phyloP scores from a whole-genome alignment of 2,888 invertebrate species.

The Listrodromus nycthemerus region DNA sequence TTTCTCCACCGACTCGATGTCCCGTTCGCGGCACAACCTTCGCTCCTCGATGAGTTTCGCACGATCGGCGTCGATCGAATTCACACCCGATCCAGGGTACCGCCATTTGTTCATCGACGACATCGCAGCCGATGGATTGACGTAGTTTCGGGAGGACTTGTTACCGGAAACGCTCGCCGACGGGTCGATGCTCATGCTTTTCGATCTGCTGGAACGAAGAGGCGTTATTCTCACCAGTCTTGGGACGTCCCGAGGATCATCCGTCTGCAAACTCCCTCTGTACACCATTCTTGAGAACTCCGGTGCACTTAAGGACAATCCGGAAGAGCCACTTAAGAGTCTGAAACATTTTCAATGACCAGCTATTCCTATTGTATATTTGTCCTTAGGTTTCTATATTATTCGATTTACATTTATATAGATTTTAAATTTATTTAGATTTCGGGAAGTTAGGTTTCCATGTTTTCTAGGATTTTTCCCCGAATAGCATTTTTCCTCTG shows the following conservation, averaged over 20 bases:
- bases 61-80: constrained; percentile 73
- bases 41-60: constrained; percentile 76
- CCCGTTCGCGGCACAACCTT: constrained; percentile 74
- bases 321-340: neutral
- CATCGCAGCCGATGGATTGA: neutral
- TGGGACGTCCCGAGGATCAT: constrained; percentile 79
- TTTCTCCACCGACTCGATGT: constrained; percentile 77
- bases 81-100: constrained; percentile 68
- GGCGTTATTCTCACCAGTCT: constrained; percentile 80
- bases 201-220: constrained; percentile 74
- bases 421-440: too few relatives aligned
- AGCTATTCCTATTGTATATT: too few relatives aligned
- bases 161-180: constrained; percentile 21
- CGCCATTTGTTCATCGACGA: constrained; percentile 59
- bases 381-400: too few relatives aligned
- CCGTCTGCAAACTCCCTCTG: constrained; percentile 80
- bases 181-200: constrained; percentile 26
- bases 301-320: neutral
- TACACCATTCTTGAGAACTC: constrained; percentile 76
- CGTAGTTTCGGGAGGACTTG: constrained; percentile 22
- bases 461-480: too few relatives aligned
- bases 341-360: constrained; percentile 6
- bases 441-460: too few relatives aligned
- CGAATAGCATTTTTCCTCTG: too few relatives aligned
- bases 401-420: too few relatives aligned